These are phyloP conservation scores for Rapana venosa DNA, from an alignment of 2,888 invertebrate genomes.

Conservation along the genomic window DNA sequence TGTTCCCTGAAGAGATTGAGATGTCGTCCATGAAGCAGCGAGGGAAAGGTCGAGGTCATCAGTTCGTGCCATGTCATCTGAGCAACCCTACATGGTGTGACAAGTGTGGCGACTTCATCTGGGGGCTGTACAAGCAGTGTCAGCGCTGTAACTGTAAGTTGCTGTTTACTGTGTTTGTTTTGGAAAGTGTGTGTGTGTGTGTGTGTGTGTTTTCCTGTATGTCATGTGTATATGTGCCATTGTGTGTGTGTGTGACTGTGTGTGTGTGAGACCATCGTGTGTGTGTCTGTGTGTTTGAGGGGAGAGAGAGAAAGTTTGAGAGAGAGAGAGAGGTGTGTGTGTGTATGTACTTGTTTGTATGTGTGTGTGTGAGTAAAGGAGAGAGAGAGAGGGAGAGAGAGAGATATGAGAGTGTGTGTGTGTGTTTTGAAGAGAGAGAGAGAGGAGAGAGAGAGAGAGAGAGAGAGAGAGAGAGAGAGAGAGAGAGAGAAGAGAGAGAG, in stretches of 20 bases:
- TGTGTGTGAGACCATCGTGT: background rate
- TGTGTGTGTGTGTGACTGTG: background rate
- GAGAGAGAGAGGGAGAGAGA: too few species aligned
- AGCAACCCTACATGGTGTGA: constrained; percentile 80
- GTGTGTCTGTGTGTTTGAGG: background rate
- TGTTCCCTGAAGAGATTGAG: constrained; percentile 64
- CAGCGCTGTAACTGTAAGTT: constrained; percentile 79
- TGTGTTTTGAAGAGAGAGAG: too few species aligned
- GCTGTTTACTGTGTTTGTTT: background rate
- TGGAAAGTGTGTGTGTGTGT: constrained; percentile 1
- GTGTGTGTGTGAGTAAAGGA: too few species aligned
- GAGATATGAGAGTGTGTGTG: too few species aligned
- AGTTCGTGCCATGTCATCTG: constrained; percentile 67
- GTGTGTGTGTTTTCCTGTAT: background rate
- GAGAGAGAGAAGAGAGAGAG: too few species aligned
- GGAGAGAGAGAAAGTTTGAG: too few species aligned
- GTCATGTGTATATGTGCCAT: background rate
- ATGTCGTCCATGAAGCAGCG: constrained; percentile 67
- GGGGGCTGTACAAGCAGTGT: constrained; percentile 79
- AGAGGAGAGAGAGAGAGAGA: too few species aligned
- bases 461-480: too few species aligned
- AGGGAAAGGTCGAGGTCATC: constrained; percentile 61
- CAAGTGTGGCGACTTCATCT: constrained; percentile 80
- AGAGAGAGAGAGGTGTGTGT: too few species aligned
- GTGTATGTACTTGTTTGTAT: background rate